Base-by-base conservation (phyloP, 2,797 vertebrate species). In the Anguilla megastoma region DNA sequence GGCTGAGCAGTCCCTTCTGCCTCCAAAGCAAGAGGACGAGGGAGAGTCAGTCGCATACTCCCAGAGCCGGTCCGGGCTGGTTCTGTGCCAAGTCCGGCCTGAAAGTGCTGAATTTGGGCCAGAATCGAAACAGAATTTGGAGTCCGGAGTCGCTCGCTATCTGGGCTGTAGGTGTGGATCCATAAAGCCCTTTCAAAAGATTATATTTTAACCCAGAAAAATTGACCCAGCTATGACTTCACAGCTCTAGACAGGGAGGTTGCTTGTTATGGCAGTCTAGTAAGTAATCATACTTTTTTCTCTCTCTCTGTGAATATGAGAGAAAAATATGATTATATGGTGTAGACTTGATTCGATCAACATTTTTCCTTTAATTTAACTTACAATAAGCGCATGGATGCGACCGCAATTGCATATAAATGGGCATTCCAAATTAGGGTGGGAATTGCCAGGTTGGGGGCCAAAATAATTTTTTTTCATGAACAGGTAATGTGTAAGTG, bases 21-120 rank as follows among this genome's bases (percentile, higher is more conserved):
- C 56, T 36, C 33, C 41, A 16, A 36, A 86, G 48, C 4, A 45
- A 71, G 84, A 87, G 89, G 86, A 30, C 41, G 30, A 74, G 63
- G 85, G 16, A 33, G 63, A 71, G 9, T 63, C 3, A 36, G 63
- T 12, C 56, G 50, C 2, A 30, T 16, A 52, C 7, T 45, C 41
- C 41, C 41, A 45, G 41, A n/a, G n/a, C n/a, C n/a, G n/a, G n/a
- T 45, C 41, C 41, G 41, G 36, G 36, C 2, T 2, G 0, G 36
- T 0, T 36, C 0, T 36, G 36, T 36, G 36, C 36, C 36, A 2
- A 36, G 36, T 36, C 36, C 0, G 36, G 3, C 41, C 41, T 4
- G 41, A 0, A 0, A 45, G 41, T 45, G 41, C 41, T 45, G 41
- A 45, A 45, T 45, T 45, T 45, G 41, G 41, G 41, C 41, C 41